Base-by-base conservation (phyloP, 37 sponge, comb jelly and placozoan species). In the Lycopodina hypogea region DNA sequence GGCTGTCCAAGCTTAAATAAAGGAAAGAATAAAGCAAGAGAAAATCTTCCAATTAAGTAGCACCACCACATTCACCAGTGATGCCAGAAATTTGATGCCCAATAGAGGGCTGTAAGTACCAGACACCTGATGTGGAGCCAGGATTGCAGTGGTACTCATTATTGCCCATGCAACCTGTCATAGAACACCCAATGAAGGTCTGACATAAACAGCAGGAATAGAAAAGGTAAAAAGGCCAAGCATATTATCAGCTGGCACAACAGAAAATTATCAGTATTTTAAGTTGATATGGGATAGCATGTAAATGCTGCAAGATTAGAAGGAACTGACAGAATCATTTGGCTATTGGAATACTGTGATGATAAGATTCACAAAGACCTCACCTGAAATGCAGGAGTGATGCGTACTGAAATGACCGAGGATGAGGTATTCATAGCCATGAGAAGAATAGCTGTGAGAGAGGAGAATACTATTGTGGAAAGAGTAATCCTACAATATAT, bases 191-290 rank as follows among this genome's bases (percentile, higher is more conserved):
- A n/a, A n/a, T n/a, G n/a, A n/a, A n/a, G n/a, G n/a, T n/a, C n/a
- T n/a, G 30, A 29, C 68, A 36, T 32, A 29, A 35, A 34, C 68
- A 29, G 72, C 51, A 19, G 7, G 24, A 22, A 42, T 45, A 8
- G 72, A 71, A 28, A 39, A 71, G 52, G 78, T 77, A 42, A 81
- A 81, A 24, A 56, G 81, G 19, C 81, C 72, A 40, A 42, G 72
- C 38, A 71, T 81, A 57, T 81, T 72, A 37, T 71, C 81, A 6
- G 81, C 81, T 71, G 72, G 81, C 50, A 81, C 81, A 33, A 81
- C 81, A 58, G 69, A 78, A 32, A 69, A 78, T 72, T 81, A 63
- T 72, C 45, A 81, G 48, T 71, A 81, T 50, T 71, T 81, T 63
- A 81, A 35, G 37, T 78, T 69, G 17, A 78, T 69, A 78, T 78